These are phyloP conservation scores for Tetramorium bicarinatum DNA, from an alignment of 2,888 invertebrate genomes.

Conservation along the genomic window DNA sequence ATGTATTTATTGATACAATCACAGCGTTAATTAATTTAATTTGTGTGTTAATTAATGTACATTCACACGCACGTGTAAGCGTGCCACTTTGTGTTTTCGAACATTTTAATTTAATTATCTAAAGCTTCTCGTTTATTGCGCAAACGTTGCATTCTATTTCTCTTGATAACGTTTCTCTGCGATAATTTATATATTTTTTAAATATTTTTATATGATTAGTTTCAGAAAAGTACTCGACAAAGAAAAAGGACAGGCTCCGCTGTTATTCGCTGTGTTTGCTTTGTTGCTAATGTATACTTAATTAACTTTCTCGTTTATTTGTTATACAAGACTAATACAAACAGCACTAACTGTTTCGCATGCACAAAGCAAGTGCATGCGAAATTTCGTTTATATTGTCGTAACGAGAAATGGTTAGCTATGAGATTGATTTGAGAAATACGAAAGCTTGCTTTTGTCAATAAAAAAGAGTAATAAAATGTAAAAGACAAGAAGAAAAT, in stretches of 20 bases:
- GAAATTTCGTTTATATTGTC: not conserved
- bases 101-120: not conserved
- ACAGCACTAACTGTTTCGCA: not conserved
- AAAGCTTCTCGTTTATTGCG: not conserved
- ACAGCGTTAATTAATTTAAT: slow-evolving; percentile 5
- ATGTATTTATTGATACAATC: not conserved
- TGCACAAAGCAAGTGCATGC: not conserved
- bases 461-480: too few relatives aligned
- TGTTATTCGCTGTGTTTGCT: not conserved
- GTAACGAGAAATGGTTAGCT: not conserved
- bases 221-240: not conserved
- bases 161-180: not conserved
- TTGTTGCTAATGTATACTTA: slow-evolving; percentile 18
- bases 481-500: not conserved
- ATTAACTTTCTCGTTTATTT: slow-evolving; percentile 1
- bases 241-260: not conserved
- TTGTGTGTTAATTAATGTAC: not conserved
- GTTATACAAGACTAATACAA: not conserved
- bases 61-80: not conserved
- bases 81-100: not conserved
- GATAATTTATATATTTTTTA: not conserved
- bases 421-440: not conserved
- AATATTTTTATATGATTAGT: not conserved
- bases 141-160: not conserved
- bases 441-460: not conserved